Base-by-base conservation (phyloP, 2,113 vertebrate species). In the Myxocyprinus asiaticus region DNA sequence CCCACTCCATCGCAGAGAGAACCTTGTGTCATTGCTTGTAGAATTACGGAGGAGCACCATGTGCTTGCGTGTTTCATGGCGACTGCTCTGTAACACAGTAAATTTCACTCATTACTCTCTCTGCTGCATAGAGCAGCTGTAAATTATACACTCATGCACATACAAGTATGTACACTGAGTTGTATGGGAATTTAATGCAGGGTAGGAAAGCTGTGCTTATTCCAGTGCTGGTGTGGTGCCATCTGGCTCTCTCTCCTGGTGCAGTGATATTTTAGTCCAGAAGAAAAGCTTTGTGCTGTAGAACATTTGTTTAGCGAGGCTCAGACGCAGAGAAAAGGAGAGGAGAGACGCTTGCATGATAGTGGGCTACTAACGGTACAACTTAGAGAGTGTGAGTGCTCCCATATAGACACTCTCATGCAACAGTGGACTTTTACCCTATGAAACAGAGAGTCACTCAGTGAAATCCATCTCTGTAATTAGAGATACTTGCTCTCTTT, bases 401-500 rank as follows among this genome's bases (percentile, higher is more conserved):
- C 59, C 74, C 10, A 33, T 73, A 33, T 9, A 65, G 77, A 84
- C 83, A 69, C 69, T 61, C 76, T 79, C 68, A n/a, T 71, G 71
- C 71, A 44, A 70, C 44, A 7, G 56, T 65, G 67, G 53, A 55
- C 59, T 70, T 88, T 82, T 87, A 63, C 62, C 78, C 84, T 86
- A 6, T 12, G 82, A 85, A 78, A 78, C 67, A 58, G 51, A 65
- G 68, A 62, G 71, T 48, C 83, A 85, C 88, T 89, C 81, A 74
- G 62, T 82, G 85, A 82, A 78, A 85, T 77, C 73, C 51, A 68
- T 74, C 65, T 70, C 79, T 80, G 81, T 76, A 82, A 85, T 84
- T 85, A 82, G 61, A 77, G 12, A 62, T 47, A 66, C 64, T 79
- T 77, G 43, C 74, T 72, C 48, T 64, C 9, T 6, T 14, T 12